Evolutionary conservation across 2,797 vertebrate genomes (phyloP).

Genomic region (Sarcophilus harrisii): DNA sequence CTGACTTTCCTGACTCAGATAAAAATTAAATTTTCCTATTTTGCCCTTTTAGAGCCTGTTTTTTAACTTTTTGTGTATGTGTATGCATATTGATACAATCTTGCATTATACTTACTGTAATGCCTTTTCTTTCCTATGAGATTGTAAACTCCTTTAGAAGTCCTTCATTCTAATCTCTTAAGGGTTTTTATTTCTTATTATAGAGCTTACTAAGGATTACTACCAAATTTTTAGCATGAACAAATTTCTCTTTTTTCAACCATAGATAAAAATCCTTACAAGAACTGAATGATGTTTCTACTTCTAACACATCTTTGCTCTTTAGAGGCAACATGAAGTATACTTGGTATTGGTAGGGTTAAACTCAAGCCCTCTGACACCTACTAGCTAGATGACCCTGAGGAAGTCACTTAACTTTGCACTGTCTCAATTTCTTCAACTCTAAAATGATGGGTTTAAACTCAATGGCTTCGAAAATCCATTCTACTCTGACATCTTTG

Average conservation of each 20-base stretch:
- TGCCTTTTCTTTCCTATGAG: not conserved
- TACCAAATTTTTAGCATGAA: not conserved
- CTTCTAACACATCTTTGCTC: not conserved
- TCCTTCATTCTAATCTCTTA: not conserved
- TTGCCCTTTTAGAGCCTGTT: not conserved
- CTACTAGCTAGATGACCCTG: not conserved
- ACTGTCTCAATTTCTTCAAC: not conserved
- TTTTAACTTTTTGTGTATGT: not conserved
- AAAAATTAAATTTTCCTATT: not conserved
- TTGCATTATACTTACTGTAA: not conserved
- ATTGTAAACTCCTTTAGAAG: not conserved
- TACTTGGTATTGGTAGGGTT: not conserved
- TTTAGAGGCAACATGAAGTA: not conserved
- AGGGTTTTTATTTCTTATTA: not conserved
- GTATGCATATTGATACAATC: not conserved
- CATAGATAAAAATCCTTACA: not conserved
- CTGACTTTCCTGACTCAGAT: not conserved
- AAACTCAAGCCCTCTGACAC: not conserved
- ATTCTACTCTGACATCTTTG: not conserved
- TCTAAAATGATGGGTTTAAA: not conserved
- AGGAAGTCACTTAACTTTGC: not conserved
- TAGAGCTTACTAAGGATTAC: not conserved
- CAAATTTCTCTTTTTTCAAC: not conserved
- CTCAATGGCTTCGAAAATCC: not conserved
- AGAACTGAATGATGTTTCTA: not conserved